Base-by-base conservation (phyloP, 2,113 vertebrate species). In the Bucco capensis region DNA sequence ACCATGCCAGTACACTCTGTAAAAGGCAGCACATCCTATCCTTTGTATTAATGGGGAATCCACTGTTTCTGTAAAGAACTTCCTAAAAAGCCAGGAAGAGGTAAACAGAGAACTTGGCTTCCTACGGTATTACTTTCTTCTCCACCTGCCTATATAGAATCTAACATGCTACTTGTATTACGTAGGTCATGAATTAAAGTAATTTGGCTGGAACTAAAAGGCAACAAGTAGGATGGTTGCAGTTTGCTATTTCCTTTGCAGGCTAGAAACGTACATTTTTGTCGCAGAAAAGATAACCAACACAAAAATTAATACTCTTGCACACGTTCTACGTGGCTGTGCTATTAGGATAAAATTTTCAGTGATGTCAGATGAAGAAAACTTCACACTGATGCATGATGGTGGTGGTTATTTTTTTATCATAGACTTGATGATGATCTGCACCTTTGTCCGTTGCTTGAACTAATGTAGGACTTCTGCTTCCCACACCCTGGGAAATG, bases 121-220 rank as follows among this genome's bases (percentile, higher is more conserved):
- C 61, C 53, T 82, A 61, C 46, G 33, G 25, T 79, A 75, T 75
- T 75, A 10, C 65, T 89, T 84, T 92, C 65, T 69, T 75, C 72
- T 80, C 72, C 69, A 84, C 25, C 65, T 75, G 53, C 47, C 44
- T 80, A 9, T 33, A n/a, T 3, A 72, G 76, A 77, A 53, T 78
- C 65, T 78, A 61, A 65, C 37, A 27, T 51, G 37, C 51, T 38
- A 37, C 72, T 73, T 77, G 51, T 56, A 47, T 77, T 85, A 62
- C 87, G 61, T 74, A 86, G 57, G 44, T 77, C 71, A 75, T 78
- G 73, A 93, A 92, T 75, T 78, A n/a, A 90, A 88, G 22, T 49
- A 9, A 49, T 62, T 87, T 83, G 62, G 23, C 88, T 90, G 83
- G 54, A 92, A 33, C 61, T 58, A 61, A 86, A 90, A 92, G 42